Conservation (phyloP, 1,140 invertebrate genomes). For the Hormaphis cornu region DNA sequence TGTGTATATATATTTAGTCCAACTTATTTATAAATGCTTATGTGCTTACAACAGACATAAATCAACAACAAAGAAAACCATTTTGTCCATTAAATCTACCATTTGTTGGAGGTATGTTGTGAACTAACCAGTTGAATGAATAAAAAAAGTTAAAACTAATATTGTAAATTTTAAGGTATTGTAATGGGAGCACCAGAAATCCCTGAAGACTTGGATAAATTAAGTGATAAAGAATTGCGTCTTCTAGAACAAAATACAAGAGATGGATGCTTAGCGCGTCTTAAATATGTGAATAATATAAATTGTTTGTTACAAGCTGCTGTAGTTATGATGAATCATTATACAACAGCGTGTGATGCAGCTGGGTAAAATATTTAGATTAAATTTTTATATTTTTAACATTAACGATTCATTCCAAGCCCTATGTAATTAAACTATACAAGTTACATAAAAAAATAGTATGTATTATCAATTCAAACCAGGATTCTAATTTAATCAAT, state of each 20-base stretch:
- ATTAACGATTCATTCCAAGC: background rate
- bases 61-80: background rate
- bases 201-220: slow-evolving; percentile 56
- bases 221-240: slow-evolving; percentile 74
- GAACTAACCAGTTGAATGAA: background rate
- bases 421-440: background rate
- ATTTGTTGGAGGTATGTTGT: slow-evolving; percentile 17
- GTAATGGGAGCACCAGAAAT: slow-evolving; percentile 54
- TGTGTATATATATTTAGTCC: background rate
- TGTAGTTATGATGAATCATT: slow-evolving; percentile 80
- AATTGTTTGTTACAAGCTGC: slow-evolving; percentile 79
- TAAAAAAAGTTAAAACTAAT: background rate
- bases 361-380: slow-evolving; percentile 5
- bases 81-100: background rate
- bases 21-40: background rate
- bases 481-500: too few relatives aligned
- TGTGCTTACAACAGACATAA: background rate
- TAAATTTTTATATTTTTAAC: background rate
- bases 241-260: slow-evolving; percentile 81
- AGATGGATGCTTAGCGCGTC: slow-evolving; percentile 77
- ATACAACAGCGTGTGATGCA: slow-evolving; percentile 53
- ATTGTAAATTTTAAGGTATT: slow-evolving; percentile 39
- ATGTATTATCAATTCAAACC: too few relatives aligned
- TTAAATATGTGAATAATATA: slow-evolving; percentile 76
- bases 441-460: background rate